Evolutionary conservation across 2,888 invertebrate species (phyloP), one percentile per base, ranked within the genome.

Genomic region (Melieria omissa): DNA sequence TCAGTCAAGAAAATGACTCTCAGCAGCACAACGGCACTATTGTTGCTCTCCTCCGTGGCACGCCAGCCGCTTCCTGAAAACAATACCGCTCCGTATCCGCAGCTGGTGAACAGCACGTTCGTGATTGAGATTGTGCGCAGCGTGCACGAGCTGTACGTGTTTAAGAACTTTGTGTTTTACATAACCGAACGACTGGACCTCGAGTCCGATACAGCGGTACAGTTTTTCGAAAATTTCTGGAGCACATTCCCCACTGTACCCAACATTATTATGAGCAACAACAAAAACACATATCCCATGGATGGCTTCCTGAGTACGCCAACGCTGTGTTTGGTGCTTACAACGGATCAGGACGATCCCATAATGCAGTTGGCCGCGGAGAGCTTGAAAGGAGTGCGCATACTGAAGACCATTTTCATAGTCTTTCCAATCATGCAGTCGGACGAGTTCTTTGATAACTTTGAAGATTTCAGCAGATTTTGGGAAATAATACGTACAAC

Each of bases 101-200:
- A 76, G 12, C 52, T 61, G 55, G 72, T 82, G 1, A 77, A 78
- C 54, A 77, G 69, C 6, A 71, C 64, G 0, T 80, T 83, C 47
- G 64, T 82, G 0, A 68, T 83, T 4, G 70, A 81, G 4, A 45
- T 83, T 6, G 47, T 83, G n/a, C 52, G 47, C 1, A 71, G 73
- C 12, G 68, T 83, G 16, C 68, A 81, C 54, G 65, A 74, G 4
- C 16, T 76, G 10, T 77, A 80, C 58, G 67, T 75, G 4, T 84
- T 84, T 14, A 78, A 77, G 61, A 84, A 81, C 65, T 78, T 82
- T 12, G 74, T 83, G 0, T 80, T 84, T n/a, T 83, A 79, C 58
- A 75, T 84, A 66, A 81, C 84, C 55, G 80, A 82, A 52, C 60
- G 75, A 10, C 64, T 84, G n/a, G 69, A 76, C n/a, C 16, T 76